phyloP scores from a whole-genome alignment of 2,797 vertebrate genomes.

The Scomberomorus guttatus region DNA sequence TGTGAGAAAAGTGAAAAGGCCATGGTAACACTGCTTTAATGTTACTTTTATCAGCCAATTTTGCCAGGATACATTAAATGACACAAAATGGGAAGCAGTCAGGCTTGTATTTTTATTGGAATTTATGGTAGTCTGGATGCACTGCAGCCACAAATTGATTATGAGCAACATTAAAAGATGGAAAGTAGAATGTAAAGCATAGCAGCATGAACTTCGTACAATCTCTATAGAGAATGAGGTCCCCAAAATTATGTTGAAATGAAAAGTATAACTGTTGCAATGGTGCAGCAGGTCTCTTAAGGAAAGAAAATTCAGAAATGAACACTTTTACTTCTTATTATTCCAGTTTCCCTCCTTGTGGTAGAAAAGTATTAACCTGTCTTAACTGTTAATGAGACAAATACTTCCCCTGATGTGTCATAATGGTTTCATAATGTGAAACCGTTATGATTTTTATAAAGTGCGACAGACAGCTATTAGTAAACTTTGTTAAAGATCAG shows the following conservation, averaged over 20 bases:
- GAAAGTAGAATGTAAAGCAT: not conserved
- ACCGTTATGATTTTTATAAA: not conserved
- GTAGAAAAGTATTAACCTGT: conserved; percentile 1
- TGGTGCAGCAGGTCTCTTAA: conserved; percentile 6
- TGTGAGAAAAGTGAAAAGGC: conserved; percentile 13
- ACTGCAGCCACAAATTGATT: conserved; percentile 29
- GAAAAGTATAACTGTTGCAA: not conserved
- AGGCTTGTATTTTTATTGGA: conserved; percentile 26
- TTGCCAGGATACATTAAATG: conserved; percentile 34
- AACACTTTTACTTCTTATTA: not conserved
- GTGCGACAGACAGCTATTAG: not conserved
- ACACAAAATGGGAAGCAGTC: conserved; percentile 27
- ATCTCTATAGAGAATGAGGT: not conserved
- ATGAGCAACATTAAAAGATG: conserved; percentile 24
- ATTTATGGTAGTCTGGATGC: conserved; percentile 39
- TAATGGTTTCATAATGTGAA: not conserved
- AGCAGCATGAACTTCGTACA: not conserved
- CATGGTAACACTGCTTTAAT: conserved; percentile 24
- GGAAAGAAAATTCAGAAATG: not conserved
- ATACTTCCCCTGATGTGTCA: not conserved
- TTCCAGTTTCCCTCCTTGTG: not conserved
- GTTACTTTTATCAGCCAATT: conserved; percentile 39
- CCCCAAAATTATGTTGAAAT: not conserved
- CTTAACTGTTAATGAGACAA: not conserved
- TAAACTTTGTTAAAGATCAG: not conserved